Evolutionary conservation across 1,140 invertebrate species (phyloP).

Genomic region (Pristionchus pacificus): DNA sequence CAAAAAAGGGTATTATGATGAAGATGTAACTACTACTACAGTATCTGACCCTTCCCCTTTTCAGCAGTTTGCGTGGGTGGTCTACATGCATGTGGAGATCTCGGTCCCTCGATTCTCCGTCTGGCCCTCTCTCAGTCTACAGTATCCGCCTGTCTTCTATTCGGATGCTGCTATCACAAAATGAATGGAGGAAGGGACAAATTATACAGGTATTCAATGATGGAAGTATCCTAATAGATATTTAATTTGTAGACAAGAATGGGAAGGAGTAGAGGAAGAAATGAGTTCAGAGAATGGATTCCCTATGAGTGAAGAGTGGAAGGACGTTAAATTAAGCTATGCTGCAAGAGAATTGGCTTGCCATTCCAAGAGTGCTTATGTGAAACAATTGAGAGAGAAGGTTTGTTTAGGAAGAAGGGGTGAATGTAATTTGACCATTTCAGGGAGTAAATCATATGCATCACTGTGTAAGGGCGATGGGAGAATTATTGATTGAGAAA

Average conservation of each 20-base stretch:
- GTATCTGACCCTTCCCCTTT: too few species aligned
- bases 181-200: constrained; percentile 44
- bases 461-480: background rate
- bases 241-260: background rate
- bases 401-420: background rate
- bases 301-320: constrained; percentile 18
- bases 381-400: constrained; percentile 18
- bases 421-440: background rate
- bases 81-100: constrained; percentile 48
- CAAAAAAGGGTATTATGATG: constrained; percentile 1
- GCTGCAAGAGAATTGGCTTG: constrained; percentile 43
- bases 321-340: constrained; percentile 37
- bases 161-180: constrained; percentile 54
- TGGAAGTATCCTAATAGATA: background rate
- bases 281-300: constrained; percentile 1
- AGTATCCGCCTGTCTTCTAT: constrained; percentile 27
- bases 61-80: constrained; percentile 25
- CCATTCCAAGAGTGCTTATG: constrained; percentile 34
- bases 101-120: constrained; percentile 41
- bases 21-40: too few species aligned
- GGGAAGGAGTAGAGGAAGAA: background rate
- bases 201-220: constrained; percentile 23
- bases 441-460: background rate
- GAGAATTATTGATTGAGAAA: background rate
- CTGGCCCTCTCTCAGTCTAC: constrained; percentile 25